Conservation (phyloP, 1,140 invertebrate species). For the Dendrolimus punctatus region DNA sequence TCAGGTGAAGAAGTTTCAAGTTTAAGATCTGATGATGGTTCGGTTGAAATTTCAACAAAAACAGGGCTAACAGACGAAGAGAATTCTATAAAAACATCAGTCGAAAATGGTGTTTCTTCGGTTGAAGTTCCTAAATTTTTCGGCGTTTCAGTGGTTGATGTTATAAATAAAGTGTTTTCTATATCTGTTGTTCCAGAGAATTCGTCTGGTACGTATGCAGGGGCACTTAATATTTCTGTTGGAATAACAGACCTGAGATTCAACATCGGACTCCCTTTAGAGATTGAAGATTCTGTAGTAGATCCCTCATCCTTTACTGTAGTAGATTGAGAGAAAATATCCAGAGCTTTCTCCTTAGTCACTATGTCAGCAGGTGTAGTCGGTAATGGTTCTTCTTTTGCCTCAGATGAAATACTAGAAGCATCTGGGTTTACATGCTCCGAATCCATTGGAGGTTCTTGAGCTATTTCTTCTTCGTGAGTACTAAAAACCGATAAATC, state of each 20-base stretch:
- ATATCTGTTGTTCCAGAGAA: slow-evolving; percentile 7
- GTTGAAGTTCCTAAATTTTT: background rate
- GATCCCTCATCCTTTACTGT: slow-evolving; percentile 15
- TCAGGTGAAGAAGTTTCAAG: slow-evolving; percentile 1
- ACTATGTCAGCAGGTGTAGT: slow-evolving; percentile 25
- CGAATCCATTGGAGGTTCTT: slow-evolving; percentile 39
- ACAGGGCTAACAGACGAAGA: no score
- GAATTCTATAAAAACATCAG: no score
- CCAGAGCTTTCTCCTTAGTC: slow-evolving; percentile 19
- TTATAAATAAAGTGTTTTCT: slow-evolving; percentile 30
- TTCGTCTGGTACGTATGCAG: slow-evolving; percentile 30
- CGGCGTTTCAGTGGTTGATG: slow-evolving; percentile 13
- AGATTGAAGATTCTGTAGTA: slow-evolving; percentile 23
- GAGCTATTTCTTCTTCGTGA: slow-evolving; percentile 53
- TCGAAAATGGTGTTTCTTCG: no score
- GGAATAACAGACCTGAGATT: slow-evolving; percentile 52
- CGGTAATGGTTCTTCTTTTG: slow-evolving; percentile 25
- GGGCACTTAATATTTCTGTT: slow-evolving; percentile 44
- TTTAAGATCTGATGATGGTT: background rate
- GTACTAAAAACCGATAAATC: slow-evolving; percentile 51
- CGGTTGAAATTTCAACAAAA: slow-evolving; percentile 2
- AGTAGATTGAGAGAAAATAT: slow-evolving; percentile 19
- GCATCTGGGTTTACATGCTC: slow-evolving; percentile 18
- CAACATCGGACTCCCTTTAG: slow-evolving; percentile 45
- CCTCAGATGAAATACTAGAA: slow-evolving; percentile 22